Conservation (phyloP, 1,140 invertebrate species). For the Sitobion miscanthi region DNA sequence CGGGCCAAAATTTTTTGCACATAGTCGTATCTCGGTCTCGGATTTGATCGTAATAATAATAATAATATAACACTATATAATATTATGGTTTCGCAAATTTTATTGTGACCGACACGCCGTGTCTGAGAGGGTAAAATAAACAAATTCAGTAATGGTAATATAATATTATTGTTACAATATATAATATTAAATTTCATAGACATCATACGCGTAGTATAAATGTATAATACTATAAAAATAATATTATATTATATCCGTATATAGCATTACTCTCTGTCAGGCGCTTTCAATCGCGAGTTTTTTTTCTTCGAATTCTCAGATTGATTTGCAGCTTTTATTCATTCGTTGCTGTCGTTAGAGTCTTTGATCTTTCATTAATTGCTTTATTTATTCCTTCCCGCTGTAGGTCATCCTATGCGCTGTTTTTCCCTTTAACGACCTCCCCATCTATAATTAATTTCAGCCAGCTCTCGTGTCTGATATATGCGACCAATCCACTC, state of each 20-base stretch:
- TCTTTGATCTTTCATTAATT: constrained; percentile 12
- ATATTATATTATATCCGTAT: neutral
- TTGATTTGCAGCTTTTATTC: neutral
- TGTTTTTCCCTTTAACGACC: neutral
- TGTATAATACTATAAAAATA: neutral
- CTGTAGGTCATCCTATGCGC: neutral
- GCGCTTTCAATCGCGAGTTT: neutral
- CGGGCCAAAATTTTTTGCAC: neutral
- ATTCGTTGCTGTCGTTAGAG: neutral
- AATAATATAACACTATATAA: neutral
- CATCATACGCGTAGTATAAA: neutral
- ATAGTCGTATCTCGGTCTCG: neutral
- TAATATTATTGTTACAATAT: neutral
- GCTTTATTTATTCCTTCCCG: neutral
- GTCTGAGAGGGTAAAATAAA: neutral
- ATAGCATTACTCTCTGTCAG: neutral
- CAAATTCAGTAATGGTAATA: neutral
- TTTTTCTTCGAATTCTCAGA: neutral
- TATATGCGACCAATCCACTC: neutral
- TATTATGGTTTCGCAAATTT: neutral
- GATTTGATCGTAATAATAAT: neutral
- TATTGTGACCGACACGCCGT: neutral
- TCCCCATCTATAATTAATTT: neutral
- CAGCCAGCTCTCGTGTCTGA: neutral
- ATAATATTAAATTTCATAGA: neutral